A percentile compares a stretch with the other conserved stretches of the same genome.
These are phyloP conservation scores for Brachirus orientalis DNA, from an alignment of 2,113 vertebrate species.

Conservation along the genomic window DNA sequence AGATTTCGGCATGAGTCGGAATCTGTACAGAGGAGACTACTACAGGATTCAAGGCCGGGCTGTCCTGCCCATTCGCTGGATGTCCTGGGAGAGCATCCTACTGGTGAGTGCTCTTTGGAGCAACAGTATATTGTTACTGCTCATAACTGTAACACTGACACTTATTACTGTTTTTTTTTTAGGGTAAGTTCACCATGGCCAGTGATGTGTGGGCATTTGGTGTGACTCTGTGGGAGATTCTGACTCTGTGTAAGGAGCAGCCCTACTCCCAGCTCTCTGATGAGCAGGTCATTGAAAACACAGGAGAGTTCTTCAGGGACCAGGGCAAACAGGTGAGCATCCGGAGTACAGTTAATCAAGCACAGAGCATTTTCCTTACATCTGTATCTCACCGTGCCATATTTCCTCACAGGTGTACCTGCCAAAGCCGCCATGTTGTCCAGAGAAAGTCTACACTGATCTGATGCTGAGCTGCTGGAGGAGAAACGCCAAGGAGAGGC, in stretches of 20 bases:
- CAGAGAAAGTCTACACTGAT: slow-evolving; percentile 87
- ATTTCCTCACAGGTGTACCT: slow-evolving; percentile 86
- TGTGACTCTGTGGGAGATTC: slow-evolving; percentile 95
- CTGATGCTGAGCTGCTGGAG: slow-evolving; percentile 97
- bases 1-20: slow-evolving; percentile 98
- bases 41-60: slow-evolving; percentile 97
- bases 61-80: slow-evolving; percentile 98
- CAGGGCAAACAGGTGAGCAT: slow-evolving; percentile 89
- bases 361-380: background rate
- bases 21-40: slow-evolving; percentile 97
- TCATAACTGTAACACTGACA: background rate
- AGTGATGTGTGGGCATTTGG: slow-evolving; percentile 96
- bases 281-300: slow-evolving; percentile 97
- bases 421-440: slow-evolving; percentile 89
- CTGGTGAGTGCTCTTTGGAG: slow-evolving; percentile 79
- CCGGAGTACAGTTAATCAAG: too few relatives aligned
- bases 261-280: slow-evolving; percentile 94
- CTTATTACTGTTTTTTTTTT: slow-evolving; percentile 8
- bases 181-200: slow-evolving; percentile 98
- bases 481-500: slow-evolving; percentile 93
- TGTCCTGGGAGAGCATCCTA: slow-evolving; percentile 99
- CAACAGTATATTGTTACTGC: background rate
- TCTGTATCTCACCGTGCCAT: background rate
- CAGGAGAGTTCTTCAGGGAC: slow-evolving; percentile 96
- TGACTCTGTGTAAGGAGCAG: slow-evolving; percentile 94